Conservation (phyloP, 2,888 invertebrate genomes). For the Eueremaeus valkanovi region DNA sequence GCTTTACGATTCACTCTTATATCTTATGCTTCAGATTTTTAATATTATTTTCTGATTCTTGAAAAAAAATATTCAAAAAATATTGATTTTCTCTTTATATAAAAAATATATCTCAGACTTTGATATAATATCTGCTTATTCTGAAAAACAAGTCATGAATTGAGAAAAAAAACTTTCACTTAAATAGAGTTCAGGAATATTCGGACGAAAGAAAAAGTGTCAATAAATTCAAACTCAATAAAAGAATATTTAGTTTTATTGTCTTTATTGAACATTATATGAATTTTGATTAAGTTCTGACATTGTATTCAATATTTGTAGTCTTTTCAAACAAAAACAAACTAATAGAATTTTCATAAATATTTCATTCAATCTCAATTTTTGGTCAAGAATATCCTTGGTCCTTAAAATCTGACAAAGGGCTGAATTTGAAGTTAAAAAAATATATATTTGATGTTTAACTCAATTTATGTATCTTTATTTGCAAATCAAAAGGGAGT, state of each 20-base stretch:
- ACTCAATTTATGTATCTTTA: too few species aligned
- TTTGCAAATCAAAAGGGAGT: too few species aligned
- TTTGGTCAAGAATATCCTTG: neutral
- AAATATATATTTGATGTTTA: too few species aligned
- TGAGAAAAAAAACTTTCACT: neutral
- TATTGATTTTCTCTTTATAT: neutral
- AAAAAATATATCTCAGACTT: neutral
- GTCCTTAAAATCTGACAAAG: neutral
- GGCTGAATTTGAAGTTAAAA: too few species aligned
- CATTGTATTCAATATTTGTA: neutral
- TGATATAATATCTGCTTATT: neutral
- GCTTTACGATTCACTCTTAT: neutral
- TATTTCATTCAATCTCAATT: neutral
- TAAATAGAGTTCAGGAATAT: neutral
- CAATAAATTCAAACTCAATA: conserved; percentile 4
- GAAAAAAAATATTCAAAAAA: neutral
- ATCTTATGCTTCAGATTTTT: neutral
- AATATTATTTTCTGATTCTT: neutral
- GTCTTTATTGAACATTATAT: neutral
- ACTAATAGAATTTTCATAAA: neutral
- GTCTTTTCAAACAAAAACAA: neutral
- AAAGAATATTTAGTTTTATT: neutral
- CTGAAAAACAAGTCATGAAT: neutral
- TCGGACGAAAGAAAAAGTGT: neutral
- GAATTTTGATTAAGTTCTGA: neutral